Evolutionary conservation across 2,888 invertebrate genomes (phyloP).

Genomic region (Drosophila subquinaria): DNA sequence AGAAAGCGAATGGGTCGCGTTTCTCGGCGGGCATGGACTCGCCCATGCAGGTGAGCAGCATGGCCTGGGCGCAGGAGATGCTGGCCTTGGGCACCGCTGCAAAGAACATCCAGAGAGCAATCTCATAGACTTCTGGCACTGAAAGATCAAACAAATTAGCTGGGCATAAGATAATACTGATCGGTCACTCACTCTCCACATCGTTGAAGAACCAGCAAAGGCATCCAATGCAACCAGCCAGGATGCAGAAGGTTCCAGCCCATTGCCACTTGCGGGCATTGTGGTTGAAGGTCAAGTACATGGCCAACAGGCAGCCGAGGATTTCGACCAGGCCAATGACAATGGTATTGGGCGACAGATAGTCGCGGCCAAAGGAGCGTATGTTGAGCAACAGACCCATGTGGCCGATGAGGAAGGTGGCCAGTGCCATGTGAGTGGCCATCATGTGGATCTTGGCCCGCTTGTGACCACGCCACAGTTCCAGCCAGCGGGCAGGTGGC

Average conservation of each 20-base stretch:
- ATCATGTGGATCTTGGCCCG: conserved; percentile 77
- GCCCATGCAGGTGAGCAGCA: conserved; percentile 83
- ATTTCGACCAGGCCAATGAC: conserved; percentile 84
- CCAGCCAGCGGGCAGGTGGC: conserved; percentile 78
- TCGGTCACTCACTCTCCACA: conserved; percentile 70
- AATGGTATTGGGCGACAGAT: conserved; percentile 84
- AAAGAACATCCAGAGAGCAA: conserved; percentile 82
- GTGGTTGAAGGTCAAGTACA: conserved; percentile 81
- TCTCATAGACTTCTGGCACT: conserved; percentile 80
- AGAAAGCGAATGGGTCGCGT: conserved; percentile 81
- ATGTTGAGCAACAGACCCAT: conserved; percentile 86
- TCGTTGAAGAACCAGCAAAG: conserved; percentile 83
- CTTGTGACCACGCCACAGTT: conserved; percentile 80
- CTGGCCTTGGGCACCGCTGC: conserved; percentile 84
- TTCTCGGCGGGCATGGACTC: conserved; percentile 84
- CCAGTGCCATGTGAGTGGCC: conserved; percentile 83
- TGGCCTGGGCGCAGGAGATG: conserved; percentile 84
- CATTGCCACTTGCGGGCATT: conserved; percentile 84
- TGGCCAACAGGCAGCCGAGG: conserved; percentile 84
- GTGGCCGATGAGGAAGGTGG: conserved; percentile 83
- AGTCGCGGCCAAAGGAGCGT: conserved; percentile 85
- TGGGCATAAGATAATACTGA: not conserved
- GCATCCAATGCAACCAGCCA: conserved; percentile 83
- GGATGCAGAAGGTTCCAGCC: conserved; percentile 83
- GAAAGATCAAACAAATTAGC: conserved; percentile 23